These are phyloP conservation scores for Macrochelys suwanniensis DNA, from an alignment of 2,797 vertebrate species.

Conservation along the genomic window DNA sequence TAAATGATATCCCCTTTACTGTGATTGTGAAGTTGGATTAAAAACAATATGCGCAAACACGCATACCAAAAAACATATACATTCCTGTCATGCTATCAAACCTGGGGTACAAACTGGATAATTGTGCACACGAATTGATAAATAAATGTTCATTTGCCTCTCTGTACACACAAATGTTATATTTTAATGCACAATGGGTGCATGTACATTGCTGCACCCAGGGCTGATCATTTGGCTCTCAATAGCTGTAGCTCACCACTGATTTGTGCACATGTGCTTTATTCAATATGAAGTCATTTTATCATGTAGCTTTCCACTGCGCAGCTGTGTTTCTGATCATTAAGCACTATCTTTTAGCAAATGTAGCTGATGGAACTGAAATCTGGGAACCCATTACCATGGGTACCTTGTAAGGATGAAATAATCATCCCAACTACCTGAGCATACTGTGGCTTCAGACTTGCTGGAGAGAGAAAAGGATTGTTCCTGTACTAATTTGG, in stretches of 20 bases:
- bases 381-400: neutral
- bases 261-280: neutral
- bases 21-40: neutral
- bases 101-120: neutral
- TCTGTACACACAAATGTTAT: neutral
- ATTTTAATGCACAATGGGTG: neutral
- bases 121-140: neutral
- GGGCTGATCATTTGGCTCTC: neutral
- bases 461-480: neutral
- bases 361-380: neutral
- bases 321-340: neutral
- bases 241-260: neutral
- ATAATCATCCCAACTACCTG: neutral
- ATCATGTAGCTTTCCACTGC: neutral
- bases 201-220: neutral
- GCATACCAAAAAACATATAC: accelerated
- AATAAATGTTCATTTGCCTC: neutral
- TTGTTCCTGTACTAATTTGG: neutral
- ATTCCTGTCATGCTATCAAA: neutral
- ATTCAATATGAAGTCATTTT: neutral
- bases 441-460: neutral
- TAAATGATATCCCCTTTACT: neutral
- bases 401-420: neutral
- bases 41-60: neutral
- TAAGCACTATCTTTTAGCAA: neutral